Evolutionary conservation across 2,888 invertebrate genomes (phyloP), one percentile per base, ranked within the genome.

Genomic region (Muscina levida): DNA sequence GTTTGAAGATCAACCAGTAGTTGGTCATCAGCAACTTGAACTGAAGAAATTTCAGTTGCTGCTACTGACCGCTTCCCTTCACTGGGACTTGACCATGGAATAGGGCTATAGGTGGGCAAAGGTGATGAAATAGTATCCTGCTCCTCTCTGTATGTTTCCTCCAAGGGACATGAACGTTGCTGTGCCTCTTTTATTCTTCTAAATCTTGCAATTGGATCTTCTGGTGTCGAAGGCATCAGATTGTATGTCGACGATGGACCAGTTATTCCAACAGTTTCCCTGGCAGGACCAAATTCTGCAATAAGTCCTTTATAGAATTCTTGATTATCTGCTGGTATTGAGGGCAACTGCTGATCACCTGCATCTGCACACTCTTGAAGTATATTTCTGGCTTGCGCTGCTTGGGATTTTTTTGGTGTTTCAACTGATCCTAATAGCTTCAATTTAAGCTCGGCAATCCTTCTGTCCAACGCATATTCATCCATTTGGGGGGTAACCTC

Each of bases 171-270:
- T 11, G 8, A 37, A 22, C 31, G 48, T 24, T 51, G n/a, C n/a
- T 77, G 71, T 0, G 71, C 57, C 46, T 56, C 66, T 53, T 77
- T 67, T 24, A 81, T 44, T 15, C 59, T 57, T 53, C 53, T 42
- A 15, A 74, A 56, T 19, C 71, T 66, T 62, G 77, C 77, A 24
- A 46, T 71, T 0, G 77, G 67, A 13, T 19, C 10, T 6, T 42
- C 22, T 4, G 79, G 75, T 6, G 77, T 74, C 44, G 74, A 19
- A 13, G 10, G 24, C 70, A 73, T 73, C 6, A 80, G 53, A 19
- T 71, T 22, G 22, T 22, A 39, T 5, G 15, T 1, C 8, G 15
- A 11, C 11, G 8, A 19, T 39, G 11, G 1, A 19, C 39, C 22
- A 3, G 1, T 26, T 17, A 13, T 5, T 42, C 17, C 39, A 2